Evolutionary conservation across 2,888 invertebrate species (phyloP).

Genomic region (Diploptera punctata): DNA sequence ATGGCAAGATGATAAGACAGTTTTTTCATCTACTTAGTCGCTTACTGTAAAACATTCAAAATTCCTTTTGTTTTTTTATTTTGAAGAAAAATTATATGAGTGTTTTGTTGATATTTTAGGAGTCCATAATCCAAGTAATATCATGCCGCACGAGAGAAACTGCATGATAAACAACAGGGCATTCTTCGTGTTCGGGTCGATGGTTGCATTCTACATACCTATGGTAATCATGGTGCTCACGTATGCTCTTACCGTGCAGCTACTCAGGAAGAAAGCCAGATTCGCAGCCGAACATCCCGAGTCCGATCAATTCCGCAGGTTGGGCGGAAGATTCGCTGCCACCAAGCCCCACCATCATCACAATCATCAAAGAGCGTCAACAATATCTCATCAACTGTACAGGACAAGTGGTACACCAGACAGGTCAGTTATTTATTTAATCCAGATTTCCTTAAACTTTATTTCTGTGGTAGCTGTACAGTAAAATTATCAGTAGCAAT

Average conservation of each 20-base stretch:
- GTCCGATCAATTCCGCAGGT: constrained; percentile 54
- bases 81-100: not conserved
- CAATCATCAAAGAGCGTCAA: constrained; percentile 47
- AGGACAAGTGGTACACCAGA: constrained; percentile 42
- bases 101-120: constrained; percentile 59
- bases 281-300: constrained; percentile 70
- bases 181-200: constrained; percentile 90
- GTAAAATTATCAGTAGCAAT: no score
- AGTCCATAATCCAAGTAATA: constrained; percentile 75
- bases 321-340: constrained; percentile 55
- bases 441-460: no score
- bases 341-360: constrained; percentile 47
- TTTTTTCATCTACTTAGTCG: no score
- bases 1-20: no score
- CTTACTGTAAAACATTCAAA: no score
- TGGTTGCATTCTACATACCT: constrained; percentile 94
- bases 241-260: constrained; percentile 86
- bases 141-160: constrained; percentile 77
- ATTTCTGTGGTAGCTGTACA: no score
- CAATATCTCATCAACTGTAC: constrained; percentile 42
- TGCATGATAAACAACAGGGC: constrained; percentile 86
- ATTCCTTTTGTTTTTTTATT: not conserved
- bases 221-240: constrained; percentile 95
- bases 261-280: constrained; percentile 80
- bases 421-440: constrained; percentile 35